Evolutionary conservation across 2,113 vertebrate species (phyloP), one percentile per base, ranked within the genome.

Genomic region (Aphelocoma coerulescens): DNA sequence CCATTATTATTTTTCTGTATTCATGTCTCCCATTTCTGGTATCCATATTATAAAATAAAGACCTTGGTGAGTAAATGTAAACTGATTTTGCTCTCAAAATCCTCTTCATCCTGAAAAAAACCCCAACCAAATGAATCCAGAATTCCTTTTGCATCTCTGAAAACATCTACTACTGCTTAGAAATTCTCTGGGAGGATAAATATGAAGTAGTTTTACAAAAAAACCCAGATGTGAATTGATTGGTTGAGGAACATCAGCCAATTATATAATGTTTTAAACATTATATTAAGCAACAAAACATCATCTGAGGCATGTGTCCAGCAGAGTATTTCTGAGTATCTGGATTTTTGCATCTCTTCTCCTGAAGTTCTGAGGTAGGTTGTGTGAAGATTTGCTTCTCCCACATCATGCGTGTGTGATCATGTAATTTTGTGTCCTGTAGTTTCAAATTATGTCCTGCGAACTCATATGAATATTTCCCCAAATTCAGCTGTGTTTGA

Each of bases 141-240:
- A 86, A 90, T 86, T 96, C 51, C 44, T 91, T 90, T 52, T 72
- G 61, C 49, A 68, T 81, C 33, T 76, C 88, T 84, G 85, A 89
- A 95, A 94, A 91, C 61, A 89, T 69, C 52, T 43, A 76, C 51
- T 91, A 66, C 54, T 3, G 3, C 59, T 89, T 68, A 41, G 24
- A 89, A 77, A 84, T n/a, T 68, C 74, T 69, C 74, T 73, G 33
- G 10, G 55, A 94, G 30, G 27, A 89, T 51, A 91, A 91, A 80
- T 37, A 68, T 26, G 19, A 85, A 85, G 55, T 28, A 37, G n/a
- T 37, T 85, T 85, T 24, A n/a, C 3, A 46, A 87, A 89, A 88
- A 73, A 81, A 49, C 0, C 0, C 80, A 86, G 55, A 86, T 77
- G 44, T 72, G 62, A 94, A 66, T n/a, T 69, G 55, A 67, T 63